A percentile compares a stretch with the other conserved stretches of the same genome.
Evolutionary conservation across 2,113 vertebrate genomes (phyloP).

Genomic region (Saccopteryx bilineata): DNA sequence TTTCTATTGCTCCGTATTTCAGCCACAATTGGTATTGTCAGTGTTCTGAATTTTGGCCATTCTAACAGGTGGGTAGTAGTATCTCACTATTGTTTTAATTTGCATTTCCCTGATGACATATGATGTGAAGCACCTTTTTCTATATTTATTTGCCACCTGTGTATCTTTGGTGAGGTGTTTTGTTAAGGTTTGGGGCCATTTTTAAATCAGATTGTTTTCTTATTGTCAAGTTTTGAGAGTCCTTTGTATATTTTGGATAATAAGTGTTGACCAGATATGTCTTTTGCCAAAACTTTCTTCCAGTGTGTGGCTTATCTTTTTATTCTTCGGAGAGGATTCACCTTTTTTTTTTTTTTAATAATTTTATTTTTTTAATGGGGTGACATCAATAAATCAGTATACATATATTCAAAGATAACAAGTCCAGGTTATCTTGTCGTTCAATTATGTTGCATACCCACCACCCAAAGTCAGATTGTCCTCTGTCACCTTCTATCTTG

Average conservation of each 20-base stretch:
- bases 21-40: neutral
- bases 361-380: too few species aligned
- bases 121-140: neutral
- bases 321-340: neutral
- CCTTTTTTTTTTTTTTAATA: too few species aligned
- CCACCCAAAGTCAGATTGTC: too few species aligned
- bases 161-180: neutral
- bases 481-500: too few species aligned
- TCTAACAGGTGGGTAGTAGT: neutral
- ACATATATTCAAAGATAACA: too few species aligned
- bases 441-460: too few species aligned
- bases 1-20: neutral
- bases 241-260: neutral
- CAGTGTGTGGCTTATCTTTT: neutral
- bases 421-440: too few species aligned
- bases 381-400: too few species aligned
- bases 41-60: neutral
- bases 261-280: neutral
- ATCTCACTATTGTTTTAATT: neutral
- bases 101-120: neutral
- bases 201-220: neutral
- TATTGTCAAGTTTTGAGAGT: neutral
- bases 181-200: neutral
- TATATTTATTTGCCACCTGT: neutral
- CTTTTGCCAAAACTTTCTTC: neutral